These are phyloP conservation scores for Petrophora chlorosata DNA, from an alignment of 2,888 invertebrate species.

Conservation along the genomic window DNA sequence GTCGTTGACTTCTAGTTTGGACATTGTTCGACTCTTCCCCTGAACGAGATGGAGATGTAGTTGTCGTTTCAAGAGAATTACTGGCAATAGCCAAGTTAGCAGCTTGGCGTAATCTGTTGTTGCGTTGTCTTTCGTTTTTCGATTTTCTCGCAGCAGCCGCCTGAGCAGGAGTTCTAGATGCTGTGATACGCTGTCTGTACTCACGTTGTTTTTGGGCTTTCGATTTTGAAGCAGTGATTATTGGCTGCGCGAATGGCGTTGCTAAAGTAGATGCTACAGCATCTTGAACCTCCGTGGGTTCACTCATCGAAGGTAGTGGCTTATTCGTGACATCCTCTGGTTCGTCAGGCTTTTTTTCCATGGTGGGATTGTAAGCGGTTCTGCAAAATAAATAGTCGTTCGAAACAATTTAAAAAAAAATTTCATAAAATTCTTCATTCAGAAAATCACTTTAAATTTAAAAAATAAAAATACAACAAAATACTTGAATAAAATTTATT, in stretches of 20 bases:
- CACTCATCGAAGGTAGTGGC: constrained; percentile 10
- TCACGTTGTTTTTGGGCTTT: constrained; percentile 31
- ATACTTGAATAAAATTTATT: constrained; percentile 34
- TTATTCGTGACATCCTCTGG: constrained; percentile 31
- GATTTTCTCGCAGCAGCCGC: constrained; percentile 29
- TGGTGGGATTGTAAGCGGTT: constrained; percentile 40
- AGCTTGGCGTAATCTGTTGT: constrained; percentile 35
- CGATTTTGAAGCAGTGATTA: constrained; percentile 3
- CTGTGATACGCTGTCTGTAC: constrained; percentile 38
- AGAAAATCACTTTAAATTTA: constrained; percentile 34
- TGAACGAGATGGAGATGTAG: not conserved
- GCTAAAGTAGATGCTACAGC: not conserved
- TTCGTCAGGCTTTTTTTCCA: constrained; percentile 27
- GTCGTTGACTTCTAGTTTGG: not conserved
- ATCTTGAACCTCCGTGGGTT: not conserved
- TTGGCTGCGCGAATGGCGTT: constrained; percentile 5
- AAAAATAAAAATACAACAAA: constrained; percentile 14
- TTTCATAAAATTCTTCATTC: constrained; percentile 32
- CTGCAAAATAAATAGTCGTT: constrained; percentile 41
- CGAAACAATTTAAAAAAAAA: constrained; percentile 28
- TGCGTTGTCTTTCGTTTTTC: constrained; percentile 30
- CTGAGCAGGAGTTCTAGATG: constrained; percentile 36
- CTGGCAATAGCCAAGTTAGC: constrained; percentile 32
- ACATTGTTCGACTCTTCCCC: not conserved
- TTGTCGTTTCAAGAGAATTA: constrained; percentile 13